Evolutionary conservation across 2,797 vertebrate species (phyloP), one percentile per base, ranked within the genome.

Genomic region (Chanos chanos): DNA sequence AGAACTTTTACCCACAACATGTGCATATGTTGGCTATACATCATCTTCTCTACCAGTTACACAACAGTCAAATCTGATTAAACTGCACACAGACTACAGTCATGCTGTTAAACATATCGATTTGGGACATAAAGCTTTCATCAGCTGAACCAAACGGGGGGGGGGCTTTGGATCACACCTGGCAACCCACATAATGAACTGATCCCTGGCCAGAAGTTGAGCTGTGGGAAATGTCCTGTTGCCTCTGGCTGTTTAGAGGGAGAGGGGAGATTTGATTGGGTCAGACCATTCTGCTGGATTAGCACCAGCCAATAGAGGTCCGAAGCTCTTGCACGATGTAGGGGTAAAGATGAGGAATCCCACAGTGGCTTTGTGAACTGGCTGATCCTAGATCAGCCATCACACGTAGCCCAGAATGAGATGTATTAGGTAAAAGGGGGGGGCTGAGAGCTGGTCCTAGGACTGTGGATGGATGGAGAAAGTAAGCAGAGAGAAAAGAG

Each of bases 241-340:
- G 57, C 25, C 27, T 28, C 8, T 51, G 44, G 21, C 12, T 8
- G 65, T 34, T 19, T 28, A 63, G 47, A 25, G 41, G 72, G 28
- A 57, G 9, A 50, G 33, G 24, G 21, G 52, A 39, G 44, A 61
- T 36, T 5, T 41, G 69, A 83, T 66, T 71, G 70, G 74, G 80
- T 88, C 81, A 84, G 72, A 74, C 81, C 78, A 86, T 71, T 30
- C 47, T 37, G 39, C 22, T 7, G 60, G 54, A 51, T 16, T 50
- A 51, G 50, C 52, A 10, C 9, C 53, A 73, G 61, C 82, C 85
- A 86, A 83, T 83, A 66, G 64, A 56, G 73, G 60, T 15, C 13
- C 13, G 30, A 12, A 24, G 28, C 40, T 44, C 40, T 13, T 64
- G 55, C 61, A 39, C 4, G 36, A 4, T 7, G 13, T 31, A 45